Conservation (phyloP, 2,797 vertebrate species). For the Rhynchotus rufescens region DNA sequence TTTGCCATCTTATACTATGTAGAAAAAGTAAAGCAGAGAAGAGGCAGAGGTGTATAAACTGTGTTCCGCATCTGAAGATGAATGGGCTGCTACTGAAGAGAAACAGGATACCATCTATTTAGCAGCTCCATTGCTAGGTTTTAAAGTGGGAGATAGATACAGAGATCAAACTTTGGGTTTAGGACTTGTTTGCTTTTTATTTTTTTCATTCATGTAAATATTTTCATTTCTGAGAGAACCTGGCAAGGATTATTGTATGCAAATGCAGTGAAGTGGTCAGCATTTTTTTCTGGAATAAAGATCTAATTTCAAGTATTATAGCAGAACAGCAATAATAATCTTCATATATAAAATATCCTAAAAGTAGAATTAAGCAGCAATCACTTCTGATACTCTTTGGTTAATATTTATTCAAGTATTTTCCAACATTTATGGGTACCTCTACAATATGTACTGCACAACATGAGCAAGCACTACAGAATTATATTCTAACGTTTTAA, state of each 20-base stretch:
- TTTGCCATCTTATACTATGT: conserved; percentile 24
- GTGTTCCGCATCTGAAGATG: conserved; percentile 83
- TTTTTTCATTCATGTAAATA: neutral
- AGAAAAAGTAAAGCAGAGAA: conserved; percentile 65
- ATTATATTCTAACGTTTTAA: neutral
- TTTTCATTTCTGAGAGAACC: conserved; percentile 56
- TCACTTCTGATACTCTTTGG: neutral
- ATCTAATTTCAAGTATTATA: neutral
- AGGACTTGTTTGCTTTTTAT: neutral
- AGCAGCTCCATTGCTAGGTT: conserved; percentile 81
- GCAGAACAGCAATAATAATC: neutral
- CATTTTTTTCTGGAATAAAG: neutral
- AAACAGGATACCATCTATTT: conserved; percentile 90
- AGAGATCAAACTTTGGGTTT: conserved; percentile 57
- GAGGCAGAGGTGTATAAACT: conserved; percentile 68
- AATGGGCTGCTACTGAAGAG: conserved; percentile 91
- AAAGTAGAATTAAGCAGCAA: conserved; percentile 16
- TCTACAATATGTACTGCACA: neutral
- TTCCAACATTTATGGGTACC: neutral
- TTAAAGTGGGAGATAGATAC: conserved; percentile 72
- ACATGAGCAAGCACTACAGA: neutral
- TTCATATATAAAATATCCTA: conserved; percentile 34
- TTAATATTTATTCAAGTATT: neutral
- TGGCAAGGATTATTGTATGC: conserved; percentile 62
- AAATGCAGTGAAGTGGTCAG: neutral